These are phyloP conservation scores for Copsychus sechellarum DNA, from an alignment of 2,113 vertebrate species.

Conservation along the genomic window DNA sequence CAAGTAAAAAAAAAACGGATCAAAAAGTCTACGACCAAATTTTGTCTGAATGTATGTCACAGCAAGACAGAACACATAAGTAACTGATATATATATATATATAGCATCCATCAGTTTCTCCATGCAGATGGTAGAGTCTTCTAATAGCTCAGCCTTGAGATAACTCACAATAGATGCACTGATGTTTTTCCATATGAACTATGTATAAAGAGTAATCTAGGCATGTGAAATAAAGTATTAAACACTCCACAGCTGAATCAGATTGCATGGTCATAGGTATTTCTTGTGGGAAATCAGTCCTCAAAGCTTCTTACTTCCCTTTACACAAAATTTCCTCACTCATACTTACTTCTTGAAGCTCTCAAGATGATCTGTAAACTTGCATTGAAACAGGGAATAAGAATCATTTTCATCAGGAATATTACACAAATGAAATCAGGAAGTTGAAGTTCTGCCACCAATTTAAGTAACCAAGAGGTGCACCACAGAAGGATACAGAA, in stretches of 20 bases:
- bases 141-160: neutral
- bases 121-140: neutral
- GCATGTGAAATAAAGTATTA: neutral
- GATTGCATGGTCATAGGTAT: neutral
- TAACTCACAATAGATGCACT: neutral
- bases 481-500: neutral
- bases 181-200: neutral
- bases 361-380: neutral
- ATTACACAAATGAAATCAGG: neutral
- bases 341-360: neutral
- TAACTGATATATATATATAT: neutral
- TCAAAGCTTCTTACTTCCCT: neutral
- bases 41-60: fast-evolving
- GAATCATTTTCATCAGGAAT: neutral
- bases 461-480: neutral
- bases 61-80: fast-evolving
- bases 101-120: neutral
- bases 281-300: neutral
- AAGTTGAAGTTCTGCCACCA: neutral
- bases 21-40: neutral
- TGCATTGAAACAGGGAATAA: neutral
- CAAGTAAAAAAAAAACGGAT: neutral
- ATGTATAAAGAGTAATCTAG: neutral
- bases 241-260: neutral
- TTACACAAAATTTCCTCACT: neutral